These are phyloP conservation scores for Ceramica pisi DNA, from an alignment of 2,888 invertebrate species.

Conservation along the genomic window DNA sequence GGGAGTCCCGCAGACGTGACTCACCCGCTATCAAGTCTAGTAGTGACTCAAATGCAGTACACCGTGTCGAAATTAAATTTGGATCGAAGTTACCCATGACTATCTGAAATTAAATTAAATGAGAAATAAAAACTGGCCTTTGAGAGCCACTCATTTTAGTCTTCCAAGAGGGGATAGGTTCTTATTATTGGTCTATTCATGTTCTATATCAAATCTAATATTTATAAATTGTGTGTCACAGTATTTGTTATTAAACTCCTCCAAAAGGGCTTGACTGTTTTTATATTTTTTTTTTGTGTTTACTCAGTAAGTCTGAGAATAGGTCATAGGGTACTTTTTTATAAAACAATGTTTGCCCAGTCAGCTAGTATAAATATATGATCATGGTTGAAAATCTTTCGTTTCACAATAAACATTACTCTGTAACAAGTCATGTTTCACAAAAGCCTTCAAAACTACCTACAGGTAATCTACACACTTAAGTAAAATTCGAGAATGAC, in stretches of 20 bases:
- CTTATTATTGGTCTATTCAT: background rate
- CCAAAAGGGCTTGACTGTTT: no score
- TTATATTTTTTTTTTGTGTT: no score
- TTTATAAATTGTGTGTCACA: no score
- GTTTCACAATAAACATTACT: background rate
- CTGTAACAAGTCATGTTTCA: background rate
- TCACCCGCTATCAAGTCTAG: conserved; percentile 90
- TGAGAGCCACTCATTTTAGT: background rate
- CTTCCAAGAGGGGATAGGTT: background rate
- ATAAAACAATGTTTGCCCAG: no score
- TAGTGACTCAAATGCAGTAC: conserved; percentile 92
- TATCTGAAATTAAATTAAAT: conserved; percentile 81
- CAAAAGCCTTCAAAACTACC: background rate
- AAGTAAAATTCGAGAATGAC: conserved; percentile 18
- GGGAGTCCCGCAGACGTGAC: conserved; percentile 90
- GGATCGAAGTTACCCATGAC: conserved; percentile 93
- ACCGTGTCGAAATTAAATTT: conserved; percentile 92
- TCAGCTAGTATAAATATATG: no score
- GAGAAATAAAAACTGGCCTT: background rate
- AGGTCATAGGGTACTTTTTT: no score
- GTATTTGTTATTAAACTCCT: no score
- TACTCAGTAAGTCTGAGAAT: no score
- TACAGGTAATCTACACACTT: conserved; percentile 3
- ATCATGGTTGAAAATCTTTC: background rate
- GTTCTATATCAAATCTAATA: no score